Evolutionary conservation across 2,797 vertebrate species (phyloP).

Genomic region (Chiroxiphia lanceolata): DNA sequence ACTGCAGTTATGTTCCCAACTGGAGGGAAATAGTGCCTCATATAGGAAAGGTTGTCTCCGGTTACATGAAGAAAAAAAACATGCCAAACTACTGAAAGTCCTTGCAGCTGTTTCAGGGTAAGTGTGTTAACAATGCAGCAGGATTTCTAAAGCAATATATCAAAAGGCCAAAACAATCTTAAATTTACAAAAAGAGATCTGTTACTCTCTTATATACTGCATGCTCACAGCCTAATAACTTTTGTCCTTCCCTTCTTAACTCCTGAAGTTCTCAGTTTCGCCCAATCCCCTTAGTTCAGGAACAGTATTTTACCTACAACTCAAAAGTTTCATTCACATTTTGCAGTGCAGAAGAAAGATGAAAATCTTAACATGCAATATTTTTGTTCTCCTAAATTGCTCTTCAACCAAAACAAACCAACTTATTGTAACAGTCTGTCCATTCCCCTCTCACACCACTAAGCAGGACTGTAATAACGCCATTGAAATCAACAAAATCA

Average conservation of each 20-base stretch:
- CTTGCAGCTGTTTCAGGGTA: conserved; percentile 27
- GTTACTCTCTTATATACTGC: background rate
- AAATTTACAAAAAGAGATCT: background rate
- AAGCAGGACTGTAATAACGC: background rate
- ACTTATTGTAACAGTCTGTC: background rate
- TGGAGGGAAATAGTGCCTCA: conserved; percentile 72
- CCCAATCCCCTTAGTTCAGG: background rate
- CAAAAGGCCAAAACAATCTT: background rate
- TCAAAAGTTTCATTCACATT: background rate
- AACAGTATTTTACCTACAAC: background rate
- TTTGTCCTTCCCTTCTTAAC: background rate
- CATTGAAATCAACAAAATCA: background rate
- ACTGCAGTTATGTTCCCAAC: conserved; percentile 63
- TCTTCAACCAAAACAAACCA: background rate
- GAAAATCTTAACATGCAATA: background rate
- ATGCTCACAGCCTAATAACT: background rate
- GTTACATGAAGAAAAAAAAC: conserved; percentile 55
- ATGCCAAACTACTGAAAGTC: conserved; percentile 57
- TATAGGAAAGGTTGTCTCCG: conserved; percentile 69
- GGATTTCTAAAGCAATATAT: conserved; percentile 18
- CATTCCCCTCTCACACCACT: background rate
- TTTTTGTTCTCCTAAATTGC: background rate
- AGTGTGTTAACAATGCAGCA: conserved; percentile 21
- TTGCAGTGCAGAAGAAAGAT: background rate
- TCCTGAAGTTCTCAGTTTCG: background rate